Base-by-base conservation (phyloP, 2,888 invertebrate genomes). In the Drosophila niveifrons region DNA sequence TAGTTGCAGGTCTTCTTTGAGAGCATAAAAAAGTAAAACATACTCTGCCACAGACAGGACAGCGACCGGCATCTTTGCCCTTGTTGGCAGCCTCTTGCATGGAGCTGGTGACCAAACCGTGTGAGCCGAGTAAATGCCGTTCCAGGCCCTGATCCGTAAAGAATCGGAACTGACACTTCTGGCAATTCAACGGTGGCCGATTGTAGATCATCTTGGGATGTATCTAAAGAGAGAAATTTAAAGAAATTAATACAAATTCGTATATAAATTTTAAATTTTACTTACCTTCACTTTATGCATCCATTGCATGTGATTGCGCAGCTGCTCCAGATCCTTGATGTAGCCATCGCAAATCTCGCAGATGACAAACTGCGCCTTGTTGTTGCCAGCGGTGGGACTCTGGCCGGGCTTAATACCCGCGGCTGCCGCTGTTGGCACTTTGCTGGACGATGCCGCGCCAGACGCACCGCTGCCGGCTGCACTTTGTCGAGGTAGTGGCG, bases 291-390 rank as follows among this genome's bases (percentile, higher is more conserved):
- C 97, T 94, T 98, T 98, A 92, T 98, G 98, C 92, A 98, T 98
- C 97, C 98, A 98, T 91, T 98, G 98, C 97, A 98, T 98, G 91
- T 98, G 98, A 92, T 98, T 98, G 75, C 98, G 94, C 73, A 98
- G 93, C 91, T 98, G 98, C 89, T 98, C 98, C 90, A 98, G 94
- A 92, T 98, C 98, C 94, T 98, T 98, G 72, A 98, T 98, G 91
- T 98, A 98, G 18, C 98, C 98, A 90, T 98, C 98, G 93, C 98
- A 99, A 75, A 98, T 98, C 93, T 98, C 98, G 92, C 98, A 99
- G 80, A 98, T 97, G 77, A 98, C 98, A 92, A 97, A 97, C 29
- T 96, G 95, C 82, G 95, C 96, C 92, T 97, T 97, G 70, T 94
- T 94, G 75, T 94, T 95, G 56, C 86, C 88, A 62, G 81, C 78